Base-by-base conservation (phyloP, 2,797 vertebrate species). In the Acridotheres tristis region DNA sequence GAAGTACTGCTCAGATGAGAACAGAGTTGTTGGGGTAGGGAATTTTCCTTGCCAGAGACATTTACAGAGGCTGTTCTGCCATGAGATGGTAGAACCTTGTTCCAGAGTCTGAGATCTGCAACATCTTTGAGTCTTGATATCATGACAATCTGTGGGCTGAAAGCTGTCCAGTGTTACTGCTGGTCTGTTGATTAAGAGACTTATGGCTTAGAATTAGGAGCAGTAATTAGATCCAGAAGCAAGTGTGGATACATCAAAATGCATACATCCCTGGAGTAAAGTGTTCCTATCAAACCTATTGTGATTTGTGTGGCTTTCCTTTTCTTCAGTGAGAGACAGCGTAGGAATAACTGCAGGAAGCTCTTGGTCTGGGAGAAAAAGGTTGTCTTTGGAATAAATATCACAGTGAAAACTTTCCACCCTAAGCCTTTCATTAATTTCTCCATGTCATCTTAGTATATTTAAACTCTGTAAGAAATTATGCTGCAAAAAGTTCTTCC, bases 401-500 rank as follows among this genome's bases (percentile, higher is more conserved):
- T 82, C 53, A 42, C 38, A 18, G 55, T 68, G 63, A 94, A 91
- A 94, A 91, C n/a, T 91, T 95, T 95, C 92, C 85, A 91, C 73
- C 48, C 71, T 88, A 73, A 96, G 29, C 63, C 83, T 71, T 91
- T 94, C 55, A 76, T 94, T 94, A 93, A 88, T 94, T 93, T 93
- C n/a, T 82, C 57, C 2, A 1, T 91, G 87, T 94, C 76, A 77
- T 90, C 65, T 67, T 88, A 88, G 88, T 81, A 34, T 77, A 85
- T 79, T 90, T 91, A 74, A 95, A 79, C 79, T 88, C 68, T 72
- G 63, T 69, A 85, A 92, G 93, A 90, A 91, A 88, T 84, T 63
- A 59, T 67, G 38, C 67, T 93, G 84, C 89, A 82, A 79, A 95
- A 95, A 67, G 17, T 93, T 95, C 71, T 93, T 61, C 68, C 68